Conservation (phyloP, 2,113 vertebrate species). For the Cynocephalus volans region DNA sequence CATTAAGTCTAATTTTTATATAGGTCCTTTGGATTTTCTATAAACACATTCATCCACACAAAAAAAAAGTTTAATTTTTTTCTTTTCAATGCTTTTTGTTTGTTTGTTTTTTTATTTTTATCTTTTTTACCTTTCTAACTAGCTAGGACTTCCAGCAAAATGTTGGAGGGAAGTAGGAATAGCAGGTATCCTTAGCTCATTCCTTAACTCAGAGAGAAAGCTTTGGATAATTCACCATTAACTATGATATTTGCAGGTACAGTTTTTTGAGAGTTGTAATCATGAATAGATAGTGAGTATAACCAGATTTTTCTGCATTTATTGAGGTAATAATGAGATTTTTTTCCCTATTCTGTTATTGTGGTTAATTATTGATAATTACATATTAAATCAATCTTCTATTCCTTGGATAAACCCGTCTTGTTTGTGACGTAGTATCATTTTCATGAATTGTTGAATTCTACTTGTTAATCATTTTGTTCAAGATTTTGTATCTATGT, state of each 20-base stretch:
- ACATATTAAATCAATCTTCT: neutral
- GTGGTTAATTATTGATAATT: neutral
- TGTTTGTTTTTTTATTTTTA: neutral
- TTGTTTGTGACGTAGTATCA: neutral
- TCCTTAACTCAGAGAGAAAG: neutral
- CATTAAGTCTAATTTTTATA: slow-evolving; percentile 25
- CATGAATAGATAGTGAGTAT: neutral
- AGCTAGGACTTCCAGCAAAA: neutral
- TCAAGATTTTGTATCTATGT: neutral
- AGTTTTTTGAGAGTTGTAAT: neutral
- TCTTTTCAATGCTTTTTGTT: neutral
- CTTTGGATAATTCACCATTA: slow-evolving; percentile 21
- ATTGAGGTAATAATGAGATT: neutral
- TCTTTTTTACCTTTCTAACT: neutral
- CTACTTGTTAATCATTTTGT: slow-evolving; percentile 7
- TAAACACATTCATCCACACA: neutral
- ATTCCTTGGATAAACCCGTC: neutral
- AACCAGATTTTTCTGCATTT: neutral
- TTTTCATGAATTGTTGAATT: neutral
- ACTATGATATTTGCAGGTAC: neutral
- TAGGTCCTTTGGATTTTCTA: neutral
- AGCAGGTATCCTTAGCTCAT: neutral
- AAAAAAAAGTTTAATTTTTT: neutral
- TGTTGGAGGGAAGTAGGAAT: neutral
- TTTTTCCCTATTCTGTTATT: neutral